phyloP scores from a whole-genome alignment of 2,888 invertebrate genomes.

The Lutraria lutraria region DNA sequence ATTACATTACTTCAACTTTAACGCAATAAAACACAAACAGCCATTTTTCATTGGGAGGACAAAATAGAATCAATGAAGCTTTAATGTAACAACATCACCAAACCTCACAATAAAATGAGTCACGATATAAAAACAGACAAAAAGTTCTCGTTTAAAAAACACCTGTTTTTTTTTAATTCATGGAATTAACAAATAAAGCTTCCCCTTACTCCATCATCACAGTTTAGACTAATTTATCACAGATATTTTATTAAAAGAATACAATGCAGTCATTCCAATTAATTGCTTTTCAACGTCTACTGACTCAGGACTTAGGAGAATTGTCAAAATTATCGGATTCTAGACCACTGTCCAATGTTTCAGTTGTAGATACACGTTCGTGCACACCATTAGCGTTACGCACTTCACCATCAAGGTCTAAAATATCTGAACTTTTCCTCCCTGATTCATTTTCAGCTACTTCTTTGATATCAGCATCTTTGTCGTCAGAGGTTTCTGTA shows the following conservation, averaged over 20 bases:
- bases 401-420: background rate
- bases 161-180: background rate
- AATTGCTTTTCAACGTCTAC: background rate
- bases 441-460: background rate
- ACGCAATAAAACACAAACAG: too few species aligned
- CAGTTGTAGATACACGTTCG: slow-evolving; percentile 9
- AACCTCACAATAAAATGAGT: too few species aligned
- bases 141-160: background rate
- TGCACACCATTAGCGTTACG: background rate
- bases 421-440: background rate
- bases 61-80: too few species aligned
- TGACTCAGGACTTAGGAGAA: background rate
- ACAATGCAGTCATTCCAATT: background rate
- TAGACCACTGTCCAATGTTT: slow-evolving; percentile 56
- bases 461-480: background rate
- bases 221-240: background rate
- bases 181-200: background rate
- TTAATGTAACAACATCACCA: too few species aligned
- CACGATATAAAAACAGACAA: too few species aligned
- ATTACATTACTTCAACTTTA: too few species aligned
- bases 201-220: background rate
- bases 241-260: background rate
- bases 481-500: background rate
- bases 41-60: too few species aligned
- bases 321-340: slow-evolving; percentile 34